Percentiles rank a stretch among this genome's conserved stretches.
Evolutionary conservation across 2,888 invertebrate species (phyloP).

Genomic region (Himalopsyche japonica): DNA sequence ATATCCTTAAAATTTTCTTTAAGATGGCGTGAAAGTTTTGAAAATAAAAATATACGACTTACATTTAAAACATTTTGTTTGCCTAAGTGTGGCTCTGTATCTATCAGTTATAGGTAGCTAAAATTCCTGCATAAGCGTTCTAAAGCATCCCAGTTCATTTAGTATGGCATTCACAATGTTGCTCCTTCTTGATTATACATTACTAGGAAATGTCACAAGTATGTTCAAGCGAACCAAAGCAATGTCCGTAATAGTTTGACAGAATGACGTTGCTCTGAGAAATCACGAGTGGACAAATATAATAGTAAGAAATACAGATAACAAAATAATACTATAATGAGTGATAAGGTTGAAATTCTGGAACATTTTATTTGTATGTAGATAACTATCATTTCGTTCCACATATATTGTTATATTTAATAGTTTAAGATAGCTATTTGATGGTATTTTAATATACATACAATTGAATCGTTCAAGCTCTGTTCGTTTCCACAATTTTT

Average conservation of each 20-base stretch:
- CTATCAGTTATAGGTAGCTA: background rate
- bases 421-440: no score
- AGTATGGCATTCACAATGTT: constrained; percentile 2
- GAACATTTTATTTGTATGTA: no score
- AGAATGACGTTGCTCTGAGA: background rate
- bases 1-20: no score
- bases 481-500: no score
- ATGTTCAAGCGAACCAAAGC: background rate
- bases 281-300: background rate
- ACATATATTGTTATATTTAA: no score
- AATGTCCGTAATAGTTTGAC: background rate
- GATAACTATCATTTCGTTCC: no score
- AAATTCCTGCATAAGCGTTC: background rate
- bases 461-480: no score
- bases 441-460: no score
- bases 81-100: background rate
- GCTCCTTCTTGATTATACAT: background rate
- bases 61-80: background rate
- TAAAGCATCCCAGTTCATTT: background rate
- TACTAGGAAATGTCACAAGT: background rate
- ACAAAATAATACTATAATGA: background rate
- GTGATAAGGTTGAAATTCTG: no score
- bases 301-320: background rate
- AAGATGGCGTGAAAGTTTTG: no score
- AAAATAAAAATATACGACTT: no score